Conservation (phyloP, 1,140 invertebrate genomes). For the Bradysia coprophila region DNA sequence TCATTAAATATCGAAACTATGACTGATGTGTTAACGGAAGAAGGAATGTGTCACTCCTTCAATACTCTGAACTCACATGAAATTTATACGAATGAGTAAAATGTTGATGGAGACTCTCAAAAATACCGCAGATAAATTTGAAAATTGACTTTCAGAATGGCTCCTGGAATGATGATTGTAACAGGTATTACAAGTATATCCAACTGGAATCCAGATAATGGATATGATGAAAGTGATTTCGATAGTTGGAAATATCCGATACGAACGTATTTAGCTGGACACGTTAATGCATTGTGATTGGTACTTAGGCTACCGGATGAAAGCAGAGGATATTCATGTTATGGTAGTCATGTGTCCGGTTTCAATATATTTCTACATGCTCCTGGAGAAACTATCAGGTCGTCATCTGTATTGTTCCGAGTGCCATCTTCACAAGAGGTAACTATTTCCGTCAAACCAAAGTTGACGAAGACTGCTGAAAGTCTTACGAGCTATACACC, state of each 20-base stretch:
- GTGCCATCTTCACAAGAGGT: slow-evolving; percentile 16
- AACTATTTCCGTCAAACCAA: slow-evolving; percentile 34
- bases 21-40: background rate
- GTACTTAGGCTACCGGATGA: background rate
- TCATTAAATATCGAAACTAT: background rate
- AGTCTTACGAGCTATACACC: slow-evolving; percentile 26
- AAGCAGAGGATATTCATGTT: background rate
- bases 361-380: background rate
- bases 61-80: background rate
- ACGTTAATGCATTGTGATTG: background rate
- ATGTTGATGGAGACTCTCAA: background rate
- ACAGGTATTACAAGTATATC: background rate
- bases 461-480: slow-evolving; percentile 38
- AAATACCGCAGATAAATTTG: background rate
- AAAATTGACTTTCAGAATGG: background rate
- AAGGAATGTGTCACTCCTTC: background rate
- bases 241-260: background rate
- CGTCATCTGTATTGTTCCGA: background rate
- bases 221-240: background rate
- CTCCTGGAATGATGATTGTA: background rate
- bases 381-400: background rate
- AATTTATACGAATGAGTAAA: background rate
- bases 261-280: background rate
- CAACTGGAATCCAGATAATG: background rate
- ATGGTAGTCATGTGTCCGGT: background rate